These are phyloP conservation scores for Parapsyche elsis DNA, from an alignment of 1,140 invertebrate species.

Conservation along the genomic window DNA sequence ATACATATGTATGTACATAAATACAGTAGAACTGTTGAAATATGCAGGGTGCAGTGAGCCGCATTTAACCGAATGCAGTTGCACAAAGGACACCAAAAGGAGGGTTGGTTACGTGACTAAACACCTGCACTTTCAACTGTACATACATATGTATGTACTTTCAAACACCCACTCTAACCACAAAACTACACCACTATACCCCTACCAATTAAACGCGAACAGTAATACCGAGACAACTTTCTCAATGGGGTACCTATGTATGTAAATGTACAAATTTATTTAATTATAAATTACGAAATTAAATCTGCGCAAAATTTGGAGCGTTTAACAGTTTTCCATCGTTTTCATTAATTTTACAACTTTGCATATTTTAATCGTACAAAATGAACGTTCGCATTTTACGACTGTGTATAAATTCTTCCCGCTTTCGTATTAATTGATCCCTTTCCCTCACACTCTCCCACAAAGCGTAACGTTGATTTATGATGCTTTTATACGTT, in stretches of 20 bases:
- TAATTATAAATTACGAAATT: too few species aligned
- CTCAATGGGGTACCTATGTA: too few species aligned
- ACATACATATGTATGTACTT: too few species aligned
- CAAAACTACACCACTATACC: too few species aligned
- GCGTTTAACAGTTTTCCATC: not conserved
- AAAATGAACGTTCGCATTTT: not conserved
- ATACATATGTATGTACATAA: too few species aligned
- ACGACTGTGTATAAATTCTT: not conserved
- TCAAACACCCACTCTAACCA: too few species aligned
- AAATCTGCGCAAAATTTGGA: too few species aligned
- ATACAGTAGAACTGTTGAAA: not conserved
- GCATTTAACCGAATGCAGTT: not conserved
- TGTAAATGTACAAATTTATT: too few species aligned
- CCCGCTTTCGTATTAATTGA: slow-evolving; percentile 7
- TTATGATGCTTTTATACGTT: slow-evolving; percentile 9
- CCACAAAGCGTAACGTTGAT: not conserved
- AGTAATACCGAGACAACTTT: too few species aligned
- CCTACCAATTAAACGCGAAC: too few species aligned
- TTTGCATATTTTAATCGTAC: not conserved
- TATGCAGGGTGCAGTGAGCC: not conserved
- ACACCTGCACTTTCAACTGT: slow-evolving; percentile 4
- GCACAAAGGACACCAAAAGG: not conserved
- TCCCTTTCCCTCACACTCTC: not conserved
- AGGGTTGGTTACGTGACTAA: not conserved
- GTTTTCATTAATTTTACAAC: slow-evolving; percentile 16